A percentile compares a stretch with the other conserved stretches of the same genome.
These are phyloP conservation scores for Eupithecia dodoneata DNA, from an alignment of 2,888 invertebrate species.

Conservation along the genomic window DNA sequence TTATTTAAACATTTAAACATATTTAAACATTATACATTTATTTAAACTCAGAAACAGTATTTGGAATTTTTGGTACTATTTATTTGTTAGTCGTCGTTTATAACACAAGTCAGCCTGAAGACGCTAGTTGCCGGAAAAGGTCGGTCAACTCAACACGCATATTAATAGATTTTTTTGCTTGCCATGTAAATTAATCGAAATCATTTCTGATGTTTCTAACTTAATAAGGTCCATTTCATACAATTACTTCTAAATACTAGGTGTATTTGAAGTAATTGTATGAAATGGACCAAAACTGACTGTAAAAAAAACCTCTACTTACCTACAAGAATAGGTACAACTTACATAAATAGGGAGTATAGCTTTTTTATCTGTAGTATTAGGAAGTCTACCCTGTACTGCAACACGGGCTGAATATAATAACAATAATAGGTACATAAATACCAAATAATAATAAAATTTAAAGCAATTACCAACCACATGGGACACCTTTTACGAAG, in stretches of 20 bases:
- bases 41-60: background rate
- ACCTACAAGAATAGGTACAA: background rate
- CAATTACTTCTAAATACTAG: no score
- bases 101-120: no score
- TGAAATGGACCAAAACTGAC: background rate
- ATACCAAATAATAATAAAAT: background rate
- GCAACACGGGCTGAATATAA: background rate
- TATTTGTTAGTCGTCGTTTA: background rate
- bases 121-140: background rate
- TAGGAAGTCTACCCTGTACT: background rate
- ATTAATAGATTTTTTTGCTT: background rate
- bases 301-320: background rate
- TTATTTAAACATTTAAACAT: no score
- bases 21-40: no score
- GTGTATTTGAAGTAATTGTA: no score
- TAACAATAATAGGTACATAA: background rate
- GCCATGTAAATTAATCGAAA: background rate
- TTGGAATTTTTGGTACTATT: background rate
- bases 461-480: background rate
- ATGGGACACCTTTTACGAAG: slow-evolving; percentile 11
- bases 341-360: background rate
- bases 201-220: background rate
- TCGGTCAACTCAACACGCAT: background rate
- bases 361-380: no score
- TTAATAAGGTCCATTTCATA: background rate